A percentile compares a stretch with the other conserved stretches of the same genome.
Conservation (phyloP, 2,797 vertebrate species). For the Alauda arvensis region DNA sequence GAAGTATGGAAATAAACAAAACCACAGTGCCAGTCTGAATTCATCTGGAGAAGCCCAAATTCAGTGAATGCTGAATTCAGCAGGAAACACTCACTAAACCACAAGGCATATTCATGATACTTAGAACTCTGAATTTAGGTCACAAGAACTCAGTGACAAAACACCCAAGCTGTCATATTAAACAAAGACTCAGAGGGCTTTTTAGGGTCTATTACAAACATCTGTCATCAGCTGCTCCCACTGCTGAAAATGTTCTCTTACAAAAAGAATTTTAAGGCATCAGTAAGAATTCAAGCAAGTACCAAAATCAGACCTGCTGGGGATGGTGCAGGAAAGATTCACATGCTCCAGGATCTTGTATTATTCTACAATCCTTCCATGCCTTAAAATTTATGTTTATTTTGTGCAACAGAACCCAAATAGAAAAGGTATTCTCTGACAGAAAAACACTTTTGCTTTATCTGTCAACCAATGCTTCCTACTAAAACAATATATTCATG, state of each 20-base stretch:
- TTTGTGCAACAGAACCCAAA: background rate
- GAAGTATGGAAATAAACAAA: conserved; percentile 14
- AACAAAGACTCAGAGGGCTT: background rate
- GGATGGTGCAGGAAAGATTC: background rate
- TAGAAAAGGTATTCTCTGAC: background rate
- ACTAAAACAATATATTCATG: background rate
- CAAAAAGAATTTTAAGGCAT: background rate
- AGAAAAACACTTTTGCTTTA: background rate
- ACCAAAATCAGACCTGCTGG: background rate
- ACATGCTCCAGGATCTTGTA: background rate
- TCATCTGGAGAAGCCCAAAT: background rate
- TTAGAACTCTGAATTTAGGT: background rate
- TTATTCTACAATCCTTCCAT: background rate
- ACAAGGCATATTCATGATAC: background rate
- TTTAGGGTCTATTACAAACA: background rate
- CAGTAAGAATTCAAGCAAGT: background rate
- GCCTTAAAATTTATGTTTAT: background rate
- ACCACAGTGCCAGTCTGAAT: background rate
- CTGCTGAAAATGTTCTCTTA: background rate
- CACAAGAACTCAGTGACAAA: background rate
- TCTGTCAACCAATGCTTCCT: background rate
- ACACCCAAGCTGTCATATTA: background rate
- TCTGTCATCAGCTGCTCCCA: background rate
- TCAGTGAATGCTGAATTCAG: background rate
- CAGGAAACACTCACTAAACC: background rate